phyloP scores from a whole-genome alignment of 2,888 invertebrate species.

The Leptopilina drosophilae region DNA sequence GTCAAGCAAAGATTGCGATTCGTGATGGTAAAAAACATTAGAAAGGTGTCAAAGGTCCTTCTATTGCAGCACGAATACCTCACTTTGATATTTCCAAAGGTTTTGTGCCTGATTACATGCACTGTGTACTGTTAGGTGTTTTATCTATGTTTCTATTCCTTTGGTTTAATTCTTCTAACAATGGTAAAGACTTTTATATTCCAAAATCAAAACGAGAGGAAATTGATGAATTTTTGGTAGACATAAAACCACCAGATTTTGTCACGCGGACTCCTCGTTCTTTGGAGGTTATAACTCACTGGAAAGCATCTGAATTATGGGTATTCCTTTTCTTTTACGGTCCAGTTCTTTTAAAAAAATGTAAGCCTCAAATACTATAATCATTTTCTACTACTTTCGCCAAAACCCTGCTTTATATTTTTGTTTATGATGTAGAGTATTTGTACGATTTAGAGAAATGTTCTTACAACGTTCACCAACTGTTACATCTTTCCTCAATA shows the following conservation, averaged over 20 bases:
- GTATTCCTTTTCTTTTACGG: too few species aligned
- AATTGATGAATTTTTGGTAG: not conserved
- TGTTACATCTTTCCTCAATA: not conserved
- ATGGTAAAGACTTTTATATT: not conserved
- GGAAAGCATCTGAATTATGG: too few species aligned
- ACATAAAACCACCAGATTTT: constrained; percentile 4
- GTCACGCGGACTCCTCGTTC: not conserved
- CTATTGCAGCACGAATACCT: not conserved
- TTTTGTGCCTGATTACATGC: not conserved
- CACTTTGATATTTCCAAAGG: not conserved
- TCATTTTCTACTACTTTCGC: not conserved
- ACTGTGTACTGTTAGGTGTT: not conserved
- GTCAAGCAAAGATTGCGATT: too few species aligned
- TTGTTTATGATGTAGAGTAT: not conserved
- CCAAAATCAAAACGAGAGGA: constrained; percentile 4
- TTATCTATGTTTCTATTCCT: not conserved
- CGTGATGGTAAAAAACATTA: too few species aligned
- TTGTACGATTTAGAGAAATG: not conserved
- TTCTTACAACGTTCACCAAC: not conserved
- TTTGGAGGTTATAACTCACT: not conserved
- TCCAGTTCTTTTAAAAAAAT: too few species aligned
- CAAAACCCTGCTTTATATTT: not conserved
- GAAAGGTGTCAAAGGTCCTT: too few species aligned
- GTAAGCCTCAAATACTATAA: too few species aligned
- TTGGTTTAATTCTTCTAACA: not conserved